Base-by-base conservation (phyloP, 2,797 vertebrate genomes). In the Eulemur mongoz region DNA sequence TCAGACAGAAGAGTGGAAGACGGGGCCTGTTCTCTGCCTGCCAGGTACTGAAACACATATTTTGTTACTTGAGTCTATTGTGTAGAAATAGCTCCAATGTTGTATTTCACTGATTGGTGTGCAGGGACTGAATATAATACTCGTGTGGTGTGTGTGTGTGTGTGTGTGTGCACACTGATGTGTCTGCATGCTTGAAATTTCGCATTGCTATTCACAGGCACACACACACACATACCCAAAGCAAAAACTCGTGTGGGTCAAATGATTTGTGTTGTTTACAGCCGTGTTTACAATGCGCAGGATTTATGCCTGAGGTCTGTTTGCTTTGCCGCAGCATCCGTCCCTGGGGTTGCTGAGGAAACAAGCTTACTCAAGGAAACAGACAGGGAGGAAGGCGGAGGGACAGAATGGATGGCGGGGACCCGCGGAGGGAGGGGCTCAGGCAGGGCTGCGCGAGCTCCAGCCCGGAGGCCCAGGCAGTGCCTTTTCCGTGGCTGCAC, bases 401-500 rank as follows among this genome's bases (percentile, higher is more conserved):
- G 45, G 8, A 4, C 8, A 5, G 50, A 14, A 35, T 4, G n/a
- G 59, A 40, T 9, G 45, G 27, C 6, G 10, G 50, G 20, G 20
- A 15, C 0, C 0, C 13, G 1, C 1, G 3, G 8, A 27, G 17
- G 40, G 1, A 2, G n/a, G 23, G 8, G 25, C 0, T 0, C 2
- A 0, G 17, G 3, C 5, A 5, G n/a, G 14, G 48, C 61, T 43
- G 70, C 7, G 22, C 50, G 25, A 2, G 1, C 22, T 40, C 1
- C 3, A 2, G 12, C 14, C 40, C 3, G 1, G 0, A 3, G 45
- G 4, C 6, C 14, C 45, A 2, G 22, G 48, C 15, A 2, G 23
- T 25, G 2, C 38, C 0, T 0, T 32, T 11, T 23, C 35, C 2
- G 0, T 0, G 1, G 5, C 2, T 1, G 7, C 0, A 0, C 27